Evolutionary conservation across 2,888 invertebrate species (phyloP).

Genomic region (Galerucella pusilla): DNA sequence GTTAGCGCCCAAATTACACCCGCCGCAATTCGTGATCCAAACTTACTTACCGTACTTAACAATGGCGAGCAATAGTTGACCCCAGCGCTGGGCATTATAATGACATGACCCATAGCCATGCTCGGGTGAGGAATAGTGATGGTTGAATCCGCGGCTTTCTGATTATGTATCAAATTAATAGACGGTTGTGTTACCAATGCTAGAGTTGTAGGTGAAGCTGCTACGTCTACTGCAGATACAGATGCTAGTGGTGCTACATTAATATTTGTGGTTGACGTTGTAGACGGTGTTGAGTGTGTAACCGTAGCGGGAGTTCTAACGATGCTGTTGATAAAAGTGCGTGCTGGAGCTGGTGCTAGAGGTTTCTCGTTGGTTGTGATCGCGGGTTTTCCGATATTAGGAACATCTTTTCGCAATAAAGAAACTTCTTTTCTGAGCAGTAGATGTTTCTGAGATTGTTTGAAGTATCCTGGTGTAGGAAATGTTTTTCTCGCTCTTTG

Average conservation of each 20-base stretch:
- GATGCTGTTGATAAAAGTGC: background rate
- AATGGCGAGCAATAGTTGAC: slow-evolving; percentile 49
- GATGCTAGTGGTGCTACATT: background rate
- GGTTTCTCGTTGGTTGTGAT: slow-evolving; percentile 13
- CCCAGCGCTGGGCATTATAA: slow-evolving; percentile 48
- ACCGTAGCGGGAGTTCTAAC: background rate
- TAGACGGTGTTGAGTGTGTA: background rate
- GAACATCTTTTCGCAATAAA: slow-evolving; percentile 14
- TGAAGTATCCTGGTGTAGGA: slow-evolving; percentile 51
- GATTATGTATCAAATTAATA: slow-evolving; percentile 23
- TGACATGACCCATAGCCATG: slow-evolving; percentile 39
- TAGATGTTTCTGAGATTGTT: slow-evolving; percentile 22
- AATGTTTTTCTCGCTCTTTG: slow-evolving; percentile 61
- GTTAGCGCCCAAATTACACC: too few relatives aligned
- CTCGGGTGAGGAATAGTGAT: background rate
- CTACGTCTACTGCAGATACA: background rate
- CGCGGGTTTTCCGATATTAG: background rate
- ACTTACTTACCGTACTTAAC: slow-evolving; percentile 57
- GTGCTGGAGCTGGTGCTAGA: too few relatives aligned
- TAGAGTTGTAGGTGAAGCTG: background rate
- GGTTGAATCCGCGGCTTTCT: slow-evolving; percentile 28
- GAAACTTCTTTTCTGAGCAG: slow-evolving; percentile 19
- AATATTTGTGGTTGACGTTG: background rate
- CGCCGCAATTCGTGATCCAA: background rate
- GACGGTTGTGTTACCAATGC: slow-evolving; percentile 20